Evolutionary conservation across 92 coral and sea anemone genomes (phyloP), one percentile per base, ranked within the genome.

Genomic region (Actinostola sp.): DNA sequence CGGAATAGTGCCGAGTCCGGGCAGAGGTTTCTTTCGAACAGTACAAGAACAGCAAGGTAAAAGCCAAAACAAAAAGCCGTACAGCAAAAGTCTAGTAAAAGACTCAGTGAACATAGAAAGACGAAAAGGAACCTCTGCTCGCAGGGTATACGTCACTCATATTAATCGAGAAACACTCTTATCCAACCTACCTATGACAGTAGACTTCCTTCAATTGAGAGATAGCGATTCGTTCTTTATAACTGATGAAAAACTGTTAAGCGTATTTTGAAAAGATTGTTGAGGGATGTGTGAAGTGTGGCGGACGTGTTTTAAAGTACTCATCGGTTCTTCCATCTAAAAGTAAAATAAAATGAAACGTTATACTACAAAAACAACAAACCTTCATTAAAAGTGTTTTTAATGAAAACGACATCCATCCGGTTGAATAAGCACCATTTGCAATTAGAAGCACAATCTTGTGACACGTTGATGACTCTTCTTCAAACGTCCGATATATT

Each of bases 341-440:
- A 36, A 36, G 11, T 36, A 36, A 36, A n/a, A 39, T 39, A 14
- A 46, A 46, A 19, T 27, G 63, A 26, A 57, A 57, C 27, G 10
- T 57, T 57, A 57, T 57, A 57, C 21, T 57, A 28, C 29, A 20
- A 53, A 30, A 57, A 30, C 1, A 57, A 57, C 63, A 57, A 13
- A 1, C 28, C 8, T 27, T 38, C 36, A 57, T 57, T 57, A 67
- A 45, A 25, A 20, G 16, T 20, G 56, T 23, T 46, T 46, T 28
- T 31, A 41, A 46, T 28, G 25, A 15, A 17, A 46, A 67, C 55
- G n/a, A 46, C 39, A 15, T 24, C 16, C 71, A 65, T 65, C 72
- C 38, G 72, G 58, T 46, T 8, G 32, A 67, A 53, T 67, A 67
- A n/a, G n/a, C n/a, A 67, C 48, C 35, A 16, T 10, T 49, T 48